Evolutionary conservation across 2,113 vertebrate species (phyloP).

Genomic region (Brachypodius melanocephalos): DNA sequence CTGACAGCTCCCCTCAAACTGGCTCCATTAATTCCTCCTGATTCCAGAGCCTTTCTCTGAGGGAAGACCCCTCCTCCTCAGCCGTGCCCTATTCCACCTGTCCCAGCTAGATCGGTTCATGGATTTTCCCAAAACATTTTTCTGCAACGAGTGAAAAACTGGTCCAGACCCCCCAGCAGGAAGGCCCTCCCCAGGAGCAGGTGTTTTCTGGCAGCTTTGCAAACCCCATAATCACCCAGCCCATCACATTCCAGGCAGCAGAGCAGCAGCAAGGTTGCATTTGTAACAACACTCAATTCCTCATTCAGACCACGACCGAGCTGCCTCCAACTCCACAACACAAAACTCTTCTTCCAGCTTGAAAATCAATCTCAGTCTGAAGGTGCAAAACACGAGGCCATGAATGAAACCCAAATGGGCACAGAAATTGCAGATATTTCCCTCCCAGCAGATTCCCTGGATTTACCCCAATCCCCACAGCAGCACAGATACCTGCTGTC

Average conservation of each 20-base stretch:
- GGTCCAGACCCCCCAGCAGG: not conserved
- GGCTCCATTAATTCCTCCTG: not conserved
- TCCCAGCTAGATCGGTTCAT: not conserved
- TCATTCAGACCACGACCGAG: not conserved
- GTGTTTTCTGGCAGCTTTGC: not conserved
- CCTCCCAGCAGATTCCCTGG: not conserved
- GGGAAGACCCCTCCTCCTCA: not conserved
- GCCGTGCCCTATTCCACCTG: not conserved
- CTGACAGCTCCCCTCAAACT: not conserved
- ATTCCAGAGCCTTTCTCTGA: not conserved
- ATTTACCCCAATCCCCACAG: not conserved
- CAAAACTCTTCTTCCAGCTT: not conserved
- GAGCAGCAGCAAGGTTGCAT: not conserved
- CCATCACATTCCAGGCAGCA: not conserved
- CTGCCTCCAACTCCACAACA: not conserved
- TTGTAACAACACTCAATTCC: not conserved
- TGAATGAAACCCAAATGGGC: rapidly evolving
- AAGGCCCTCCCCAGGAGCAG: not conserved
- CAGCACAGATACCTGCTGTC: not conserved
- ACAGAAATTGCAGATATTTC: not conserved
- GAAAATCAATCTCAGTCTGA: rapidly evolving
- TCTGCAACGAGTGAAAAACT: not conserved
- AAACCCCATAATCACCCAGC: not conserved
- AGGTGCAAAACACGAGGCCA: not conserved
- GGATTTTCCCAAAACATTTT: not conserved